A percentile compares a stretch with the other conserved stretches of the same genome.
These are phyloP conservation scores for Pomacea maculata DNA, from an alignment of 1,140 invertebrate genomes.

Conservation along the genomic window DNA sequence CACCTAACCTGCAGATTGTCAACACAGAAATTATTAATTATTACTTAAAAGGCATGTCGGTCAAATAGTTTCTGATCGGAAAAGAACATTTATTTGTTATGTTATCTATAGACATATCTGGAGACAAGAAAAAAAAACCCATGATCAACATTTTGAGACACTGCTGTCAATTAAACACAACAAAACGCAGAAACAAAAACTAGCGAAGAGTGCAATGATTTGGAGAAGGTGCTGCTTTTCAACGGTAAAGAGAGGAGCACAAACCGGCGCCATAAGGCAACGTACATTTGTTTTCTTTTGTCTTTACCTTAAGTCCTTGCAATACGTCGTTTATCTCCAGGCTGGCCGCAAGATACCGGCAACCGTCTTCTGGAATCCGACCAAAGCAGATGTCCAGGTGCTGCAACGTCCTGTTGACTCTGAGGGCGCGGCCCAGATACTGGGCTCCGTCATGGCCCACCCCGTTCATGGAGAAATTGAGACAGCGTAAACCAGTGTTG, in stretches of 20 bases:
- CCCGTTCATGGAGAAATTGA: constrained; percentile 58
- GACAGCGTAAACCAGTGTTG: constrained; percentile 49
- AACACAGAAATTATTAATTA: neutral
- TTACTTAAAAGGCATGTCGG: neutral
- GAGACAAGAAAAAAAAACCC: neutral
- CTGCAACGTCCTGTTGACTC: constrained; percentile 50
- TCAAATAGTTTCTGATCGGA: neutral
- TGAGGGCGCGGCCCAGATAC: constrained; percentile 52
- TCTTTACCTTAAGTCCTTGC: constrained; percentile 43
- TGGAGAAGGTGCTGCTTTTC: too few species aligned
- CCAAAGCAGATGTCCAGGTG: constrained; percentile 56
- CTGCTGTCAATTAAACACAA: neutral
- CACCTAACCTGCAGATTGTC: too few species aligned
- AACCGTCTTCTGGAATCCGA: constrained; percentile 47
- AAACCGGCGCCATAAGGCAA: too few species aligned
- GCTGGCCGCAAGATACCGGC: constrained; percentile 44
- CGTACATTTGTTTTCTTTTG: too few species aligned
- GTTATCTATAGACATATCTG: neutral
- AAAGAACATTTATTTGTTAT: neutral
- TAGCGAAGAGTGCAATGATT: too few species aligned
- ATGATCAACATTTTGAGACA: neutral
- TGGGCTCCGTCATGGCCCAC: constrained; percentile 47
- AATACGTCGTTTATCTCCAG: constrained; percentile 52
- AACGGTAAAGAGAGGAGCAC: too few species aligned
- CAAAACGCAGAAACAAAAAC: neutral